phyloP scores from a whole-genome alignment of 92 coral and sea anemone species.

The Zoanthus sansibaricus region DNA sequence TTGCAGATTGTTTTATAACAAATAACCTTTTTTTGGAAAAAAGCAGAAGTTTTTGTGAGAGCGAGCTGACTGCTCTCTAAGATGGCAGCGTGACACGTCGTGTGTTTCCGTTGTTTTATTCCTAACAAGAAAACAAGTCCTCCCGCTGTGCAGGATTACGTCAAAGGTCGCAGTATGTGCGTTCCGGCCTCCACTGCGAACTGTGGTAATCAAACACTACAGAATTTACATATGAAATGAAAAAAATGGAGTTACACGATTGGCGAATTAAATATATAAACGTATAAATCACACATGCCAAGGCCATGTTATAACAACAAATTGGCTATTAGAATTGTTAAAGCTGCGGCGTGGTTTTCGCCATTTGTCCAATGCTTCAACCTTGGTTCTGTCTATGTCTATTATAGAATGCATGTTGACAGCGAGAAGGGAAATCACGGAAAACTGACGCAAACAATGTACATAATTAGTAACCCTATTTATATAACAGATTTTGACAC shows the following conservation, averaged over 20 bases:
- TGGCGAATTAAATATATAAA: background rate
- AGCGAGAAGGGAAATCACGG: no score
- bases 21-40: background rate
- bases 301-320: no score
- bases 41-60: background rate
- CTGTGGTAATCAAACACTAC: background rate
- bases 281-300: no score
- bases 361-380: no score
- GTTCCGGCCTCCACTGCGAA: background rate
- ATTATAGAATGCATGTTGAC: no score
- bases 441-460: no score
- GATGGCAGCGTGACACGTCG: background rate
- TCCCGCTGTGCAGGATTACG: constrained; percentile 4
- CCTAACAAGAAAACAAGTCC: background rate
- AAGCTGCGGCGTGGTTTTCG: no score
- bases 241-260: background rate
- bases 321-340: no score
- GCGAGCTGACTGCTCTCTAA: background rate
- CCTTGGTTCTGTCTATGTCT: no score
- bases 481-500: no score
- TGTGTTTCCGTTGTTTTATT: constrained; percentile 12
- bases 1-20: background rate
- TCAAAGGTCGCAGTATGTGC: background rate
- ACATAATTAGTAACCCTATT: no score
- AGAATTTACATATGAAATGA: constrained; percentile 1